Base-by-base conservation (phyloP, 2,888 invertebrate species). In the Acrocera orbiculus region DNA sequence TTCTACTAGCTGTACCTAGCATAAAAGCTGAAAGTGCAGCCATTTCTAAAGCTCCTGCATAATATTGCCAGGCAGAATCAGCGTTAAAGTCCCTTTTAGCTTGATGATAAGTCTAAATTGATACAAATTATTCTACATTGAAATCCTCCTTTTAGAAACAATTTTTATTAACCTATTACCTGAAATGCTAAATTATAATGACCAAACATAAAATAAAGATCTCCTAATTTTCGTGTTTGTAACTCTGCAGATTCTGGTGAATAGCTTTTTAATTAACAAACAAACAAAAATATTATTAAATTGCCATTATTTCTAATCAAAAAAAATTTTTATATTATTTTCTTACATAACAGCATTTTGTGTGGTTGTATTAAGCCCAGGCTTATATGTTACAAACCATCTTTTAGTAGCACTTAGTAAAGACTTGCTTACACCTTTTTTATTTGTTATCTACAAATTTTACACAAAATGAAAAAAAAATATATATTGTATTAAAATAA, bases 21-120 rank as follows among this genome's bases (percentile, higher is more conserved):
- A 92, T 83, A 51, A 87, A 92, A 2, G 87, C 82, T 35, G 90
- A 77, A 17, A 95, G 59, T 9, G 86, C 85, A 5, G 93, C 92
- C 93, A 95, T 93, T 65, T 92, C 93, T 30, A 93, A 63, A 5
- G 96, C 92, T 8, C 95, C 92, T 1, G 96, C 93, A 59, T 85
- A 93, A 56, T 95, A 86, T 17, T 93, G 68, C 93, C 93, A 95
- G 1, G 96, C 96, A 44, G 90, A 86, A 56, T 98, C 96, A 2
- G 82, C 82, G 52, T 83, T 85, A 57, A 96, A 96, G 57, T 98
- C 98, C 33, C 92, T 73, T 61, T 96, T 96, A n/a, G 92, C 87
- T 26, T 82, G 76, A 60, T 96, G 92, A 62, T 95, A 98, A 0
- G 85, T 75, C 55, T 58, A 26, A 27, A 30, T 5, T 7, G 22